Evolutionary conservation across 2,888 invertebrate genomes (phyloP).

Genomic region (Linhomoeus sp.): DNA sequence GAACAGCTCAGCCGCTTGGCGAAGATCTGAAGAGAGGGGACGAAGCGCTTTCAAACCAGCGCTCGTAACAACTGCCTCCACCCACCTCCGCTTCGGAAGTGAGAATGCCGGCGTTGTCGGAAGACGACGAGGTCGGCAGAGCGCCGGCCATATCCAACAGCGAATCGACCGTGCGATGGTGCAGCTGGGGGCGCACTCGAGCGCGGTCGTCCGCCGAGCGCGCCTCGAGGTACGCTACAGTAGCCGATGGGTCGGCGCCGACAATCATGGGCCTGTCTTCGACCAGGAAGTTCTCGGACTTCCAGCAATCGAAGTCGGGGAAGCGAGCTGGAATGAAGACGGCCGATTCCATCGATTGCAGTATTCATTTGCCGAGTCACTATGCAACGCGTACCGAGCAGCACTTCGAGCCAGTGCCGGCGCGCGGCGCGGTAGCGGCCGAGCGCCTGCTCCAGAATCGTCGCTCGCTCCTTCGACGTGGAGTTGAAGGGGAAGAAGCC

Average conservation of each 20-base stretch:
- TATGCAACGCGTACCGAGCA: neutral
- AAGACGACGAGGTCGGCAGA: too few species aligned
- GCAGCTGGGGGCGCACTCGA: too few species aligned
- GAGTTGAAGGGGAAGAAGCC: slow-evolving; percentile 23
- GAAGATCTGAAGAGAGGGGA: slow-evolving; percentile 23
- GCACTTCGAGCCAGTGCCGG: neutral
- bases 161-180: too few species aligned
- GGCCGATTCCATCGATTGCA: too few species aligned
- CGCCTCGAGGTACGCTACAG: neutral
- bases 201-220: too few species aligned
- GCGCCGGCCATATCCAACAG: too few species aligned
- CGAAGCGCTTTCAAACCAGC: neutral
- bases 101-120: too few species aligned
- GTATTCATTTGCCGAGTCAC: too few species aligned
- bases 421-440: slow-evolving; percentile 3
- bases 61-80: too few species aligned
- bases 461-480: neutral
- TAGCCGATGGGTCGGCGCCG: neutral
- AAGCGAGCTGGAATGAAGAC: too few species aligned
- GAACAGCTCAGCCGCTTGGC: slow-evolving; percentile 23
- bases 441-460: neutral
- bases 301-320: neutral
- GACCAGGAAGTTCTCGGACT: neutral
- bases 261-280: neutral
- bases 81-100: too few species aligned